Evolutionary conservation across 2,888 invertebrate genomes (phyloP).

Genomic region (Adineta ricciae): DNA sequence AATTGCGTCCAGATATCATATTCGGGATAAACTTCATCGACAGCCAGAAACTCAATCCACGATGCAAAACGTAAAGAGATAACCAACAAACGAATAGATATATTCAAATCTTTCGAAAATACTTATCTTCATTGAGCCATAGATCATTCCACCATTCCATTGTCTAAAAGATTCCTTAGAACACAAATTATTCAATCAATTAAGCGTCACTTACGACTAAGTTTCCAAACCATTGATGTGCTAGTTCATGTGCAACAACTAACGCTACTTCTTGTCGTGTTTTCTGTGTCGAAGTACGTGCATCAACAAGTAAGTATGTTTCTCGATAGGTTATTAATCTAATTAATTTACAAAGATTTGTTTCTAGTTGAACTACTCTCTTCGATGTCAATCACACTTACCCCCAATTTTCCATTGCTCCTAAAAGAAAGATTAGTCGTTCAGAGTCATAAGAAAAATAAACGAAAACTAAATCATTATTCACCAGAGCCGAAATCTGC

Average conservation of each 20-base stretch:
- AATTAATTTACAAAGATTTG: conserved; percentile 1
- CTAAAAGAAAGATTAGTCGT: conserved; percentile 41
- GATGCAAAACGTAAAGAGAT: conserved; percentile 68
- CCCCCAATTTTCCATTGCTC: conserved; percentile 98
- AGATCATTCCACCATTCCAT: conserved; percentile 84
- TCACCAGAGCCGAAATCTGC: conserved; percentile 77
- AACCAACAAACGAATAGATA: no score
- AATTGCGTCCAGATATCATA: conserved; percentile 95
- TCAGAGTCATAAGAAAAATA: conserved; percentile 11
- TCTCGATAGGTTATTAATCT: conserved; percentile 78
- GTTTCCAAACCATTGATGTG: conserved; percentile 97
- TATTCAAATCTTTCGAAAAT: neutral
- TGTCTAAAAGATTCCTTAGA: neutral
- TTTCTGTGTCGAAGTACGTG: conserved; percentile 65
- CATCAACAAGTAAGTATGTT: conserved; percentile 76
- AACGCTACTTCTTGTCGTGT: conserved; percentile 71
- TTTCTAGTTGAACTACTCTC: neutral
- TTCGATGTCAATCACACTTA: neutral
- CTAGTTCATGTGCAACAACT: conserved; percentile 72
- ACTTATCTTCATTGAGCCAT: conserved; percentile 6
- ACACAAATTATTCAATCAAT: neutral
- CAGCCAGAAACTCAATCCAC: conserved; percentile 86
- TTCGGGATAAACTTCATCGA: conserved; percentile 80
- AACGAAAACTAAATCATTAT: neutral
- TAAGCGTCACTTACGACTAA: conserved; percentile 74